Evolutionary conservation across 2,888 invertebrate species (phyloP).

Genomic region (Drepanosiphum platanoidis): DNA sequence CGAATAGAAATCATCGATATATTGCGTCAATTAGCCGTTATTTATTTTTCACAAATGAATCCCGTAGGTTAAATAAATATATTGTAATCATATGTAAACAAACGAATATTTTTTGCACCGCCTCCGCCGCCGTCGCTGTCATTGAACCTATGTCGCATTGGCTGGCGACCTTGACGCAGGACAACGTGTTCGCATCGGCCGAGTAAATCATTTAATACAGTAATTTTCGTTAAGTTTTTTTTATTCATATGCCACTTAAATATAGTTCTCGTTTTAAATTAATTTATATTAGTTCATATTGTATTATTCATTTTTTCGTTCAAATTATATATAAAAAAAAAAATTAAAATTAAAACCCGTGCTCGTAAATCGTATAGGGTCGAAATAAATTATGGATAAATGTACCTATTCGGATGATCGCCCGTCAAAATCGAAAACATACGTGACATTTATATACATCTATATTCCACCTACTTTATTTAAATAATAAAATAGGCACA

Average conservation of each 20-base stretch:
- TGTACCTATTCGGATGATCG: background rate
- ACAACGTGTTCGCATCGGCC: conserved; percentile 35
- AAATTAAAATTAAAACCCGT: background rate
- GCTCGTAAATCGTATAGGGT: background rate
- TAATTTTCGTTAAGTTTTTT: conserved; percentile 40
- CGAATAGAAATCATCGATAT: background rate
- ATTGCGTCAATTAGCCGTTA: background rate
- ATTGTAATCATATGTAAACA: conserved; percentile 42
- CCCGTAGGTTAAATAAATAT: conserved; percentile 47
- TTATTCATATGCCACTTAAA: background rate
- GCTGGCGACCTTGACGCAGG: conserved; percentile 55
- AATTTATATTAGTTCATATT: conserved; percentile 4
- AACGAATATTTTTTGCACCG: conserved; percentile 15
- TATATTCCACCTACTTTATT: background rate
- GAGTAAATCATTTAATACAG: conserved; percentile 38
- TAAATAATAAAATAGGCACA: background rate
- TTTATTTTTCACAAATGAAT: background rate
- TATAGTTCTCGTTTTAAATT: background rate
- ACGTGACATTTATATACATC: background rate
- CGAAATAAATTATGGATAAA: background rate
- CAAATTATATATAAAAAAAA: background rate
- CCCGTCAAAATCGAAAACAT: background rate
- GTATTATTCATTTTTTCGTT: no score
- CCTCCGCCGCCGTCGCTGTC: conserved; percentile 36
- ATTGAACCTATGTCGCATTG: conserved; percentile 60